phyloP scores from a whole-genome alignment of 2,888 invertebrate genomes.

The Trissolcus japonicus region DNA sequence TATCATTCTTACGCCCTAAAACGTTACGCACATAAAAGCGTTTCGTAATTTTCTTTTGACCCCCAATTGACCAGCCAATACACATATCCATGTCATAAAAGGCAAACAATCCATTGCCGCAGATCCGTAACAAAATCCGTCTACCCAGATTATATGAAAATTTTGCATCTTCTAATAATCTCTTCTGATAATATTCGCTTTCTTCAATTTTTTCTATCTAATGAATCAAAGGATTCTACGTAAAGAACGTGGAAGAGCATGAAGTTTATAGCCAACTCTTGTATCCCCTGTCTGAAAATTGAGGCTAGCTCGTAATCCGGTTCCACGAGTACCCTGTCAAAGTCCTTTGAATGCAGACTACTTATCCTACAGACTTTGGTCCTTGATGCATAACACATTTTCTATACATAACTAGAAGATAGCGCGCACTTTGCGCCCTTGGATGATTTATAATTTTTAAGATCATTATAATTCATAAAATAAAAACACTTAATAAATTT shows the following conservation, averaged over 20 bases:
- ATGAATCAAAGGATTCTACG: constrained; percentile 51
- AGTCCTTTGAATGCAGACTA: constrained; percentile 46
- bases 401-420: too few species aligned
- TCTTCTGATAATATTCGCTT: constrained; percentile 46
- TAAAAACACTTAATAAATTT: too few species aligned
- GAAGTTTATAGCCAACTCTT: constrained; percentile 43
- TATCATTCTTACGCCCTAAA: too few species aligned
- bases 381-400: too few species aligned
- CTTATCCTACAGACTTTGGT: constrained; percentile 44
- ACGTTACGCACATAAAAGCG: too few species aligned
- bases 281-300: constrained; percentile 46
- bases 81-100: background rate
- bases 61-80: too few species aligned
- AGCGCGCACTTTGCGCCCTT: too few species aligned
- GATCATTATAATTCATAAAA: too few species aligned
- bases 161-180: constrained; percentile 43
- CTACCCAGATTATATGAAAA: constrained; percentile 25
- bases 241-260: constrained; percentile 50
- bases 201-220: constrained; percentile 50
- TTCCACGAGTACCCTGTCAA: constrained; percentile 21
- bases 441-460: too few species aligned
- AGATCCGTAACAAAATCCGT: constrained; percentile 20
- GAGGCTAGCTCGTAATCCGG: constrained; percentile 45
- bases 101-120: constrained; percentile 22
- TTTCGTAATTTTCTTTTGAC: too few species aligned